phyloP scores from a whole-genome alignment of 2,113 vertebrate genomes.

The Eulemur rufifrons region DNA sequence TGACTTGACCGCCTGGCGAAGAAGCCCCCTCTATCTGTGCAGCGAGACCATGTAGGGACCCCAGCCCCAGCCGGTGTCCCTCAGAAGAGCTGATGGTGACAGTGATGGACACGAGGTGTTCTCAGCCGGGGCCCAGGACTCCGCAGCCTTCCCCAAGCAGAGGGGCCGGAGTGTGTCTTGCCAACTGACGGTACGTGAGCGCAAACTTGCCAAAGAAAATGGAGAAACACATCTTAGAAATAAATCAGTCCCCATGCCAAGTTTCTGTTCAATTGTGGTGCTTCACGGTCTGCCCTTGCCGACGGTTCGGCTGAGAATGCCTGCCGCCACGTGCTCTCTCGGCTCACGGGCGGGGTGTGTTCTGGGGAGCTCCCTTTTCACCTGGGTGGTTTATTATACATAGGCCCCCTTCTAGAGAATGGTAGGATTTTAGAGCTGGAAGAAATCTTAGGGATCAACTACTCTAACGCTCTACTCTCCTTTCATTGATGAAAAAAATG shows the following conservation, averaged over 20 bases:
- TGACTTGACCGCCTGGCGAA: not conserved
- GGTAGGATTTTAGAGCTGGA: not conserved
- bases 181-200: not conserved
- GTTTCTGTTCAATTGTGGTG: not conserved
- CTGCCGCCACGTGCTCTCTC: not conserved
- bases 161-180: not conserved
- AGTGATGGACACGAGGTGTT: not conserved
- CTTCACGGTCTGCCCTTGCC: not conserved
- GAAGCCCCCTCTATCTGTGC: not conserved
- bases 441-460: not conserved
- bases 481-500: not conserved
- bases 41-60: not conserved
- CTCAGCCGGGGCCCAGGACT: not conserved
- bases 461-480: not conserved
- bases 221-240: conserved; percentile 36
- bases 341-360: not conserved
- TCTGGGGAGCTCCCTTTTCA: not conserved
- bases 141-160: not conserved
- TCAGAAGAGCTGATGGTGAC: not conserved
- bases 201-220: conserved; percentile 33
- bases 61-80: not conserved
- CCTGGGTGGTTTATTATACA: not conserved
- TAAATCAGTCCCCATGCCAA: conserved; percentile 21
- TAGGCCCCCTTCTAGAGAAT: not conserved
- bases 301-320: not conserved